Conservation (phyloP, 2,888 invertebrate species). For the Halictus quadricinctus region DNA sequence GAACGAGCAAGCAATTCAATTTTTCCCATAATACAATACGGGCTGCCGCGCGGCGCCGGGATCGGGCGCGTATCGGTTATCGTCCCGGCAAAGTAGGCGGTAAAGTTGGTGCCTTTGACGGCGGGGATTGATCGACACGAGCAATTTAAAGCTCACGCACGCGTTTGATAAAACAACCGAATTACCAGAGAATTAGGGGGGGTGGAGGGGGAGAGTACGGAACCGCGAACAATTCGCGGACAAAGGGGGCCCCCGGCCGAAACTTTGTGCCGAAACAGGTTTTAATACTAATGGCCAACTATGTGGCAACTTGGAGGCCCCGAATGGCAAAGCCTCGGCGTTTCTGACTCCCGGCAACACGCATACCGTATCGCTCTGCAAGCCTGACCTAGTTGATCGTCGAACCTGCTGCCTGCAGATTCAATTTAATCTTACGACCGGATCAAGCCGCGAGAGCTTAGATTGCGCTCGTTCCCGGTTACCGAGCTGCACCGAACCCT, state of each 20-base stretch:
- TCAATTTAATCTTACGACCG: slow-evolving; percentile 75
- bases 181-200: not conserved
- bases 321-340: slow-evolving; percentile 62
- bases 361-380: slow-evolving; percentile 44
- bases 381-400: slow-evolving; percentile 65
- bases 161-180: slow-evolving; percentile 54
- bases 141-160: slow-evolving; percentile 39
- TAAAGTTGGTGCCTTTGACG: slow-evolving; percentile 32
- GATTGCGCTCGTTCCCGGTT: slow-evolving; percentile 37
- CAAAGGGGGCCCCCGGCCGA: slow-evolving; percentile 55
- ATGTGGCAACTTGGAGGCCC: slow-evolving; percentile 66
- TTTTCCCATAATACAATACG: no score
- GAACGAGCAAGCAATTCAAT: no score
- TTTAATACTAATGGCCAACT: slow-evolving; percentile 75
- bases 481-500: slow-evolving; percentile 25
- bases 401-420: slow-evolving; percentile 65
- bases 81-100: not conserved
- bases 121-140: slow-evolving; percentile 42
- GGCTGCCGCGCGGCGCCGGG: not conserved
- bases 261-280: slow-evolving; percentile 59
- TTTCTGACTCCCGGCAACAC: slow-evolving; percentile 48
- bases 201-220: not conserved
- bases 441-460: slow-evolving; percentile 55
- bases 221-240: slow-evolving; percentile 55
- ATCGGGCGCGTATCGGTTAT: not conserved